These are phyloP conservation scores for Manis javanica DNA, from an alignment of 2,797 vertebrate genomes.

Conservation along the genomic window DNA sequence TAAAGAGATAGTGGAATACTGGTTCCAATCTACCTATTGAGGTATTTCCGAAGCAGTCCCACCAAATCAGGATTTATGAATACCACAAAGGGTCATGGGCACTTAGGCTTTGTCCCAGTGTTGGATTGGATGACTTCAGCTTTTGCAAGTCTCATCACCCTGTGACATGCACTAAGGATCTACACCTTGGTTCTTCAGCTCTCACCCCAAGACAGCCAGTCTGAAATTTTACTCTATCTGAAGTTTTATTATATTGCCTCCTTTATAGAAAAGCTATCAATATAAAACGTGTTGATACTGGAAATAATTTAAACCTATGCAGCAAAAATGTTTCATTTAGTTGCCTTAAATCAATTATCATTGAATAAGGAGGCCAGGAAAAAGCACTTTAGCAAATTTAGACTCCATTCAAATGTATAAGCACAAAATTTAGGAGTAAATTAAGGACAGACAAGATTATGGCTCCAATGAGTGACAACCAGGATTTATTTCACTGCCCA, in stretches of 20 bases:
- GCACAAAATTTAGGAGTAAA: conserved; percentile 2
- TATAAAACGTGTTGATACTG: not conserved
- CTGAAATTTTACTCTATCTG: conserved; percentile 30
- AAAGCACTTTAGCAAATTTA: not conserved
- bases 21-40: not conserved
- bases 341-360: conserved; percentile 14
- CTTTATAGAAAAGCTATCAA: conserved; percentile 39
- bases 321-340: not conserved
- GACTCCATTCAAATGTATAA: conserved; percentile 11
- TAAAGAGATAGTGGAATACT: not conserved
- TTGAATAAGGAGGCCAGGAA: not conserved
- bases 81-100: not conserved
- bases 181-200: not conserved
- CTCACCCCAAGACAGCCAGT: conserved; percentile 1
- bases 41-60: not conserved
- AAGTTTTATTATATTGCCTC: conserved; percentile 10
- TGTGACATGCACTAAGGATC: not conserved
- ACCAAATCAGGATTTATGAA: not conserved
- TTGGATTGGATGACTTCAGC: not conserved
- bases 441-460: not conserved
- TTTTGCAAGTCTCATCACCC: not conserved
- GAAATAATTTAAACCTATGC: not conserved
- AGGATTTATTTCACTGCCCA: not conserved
- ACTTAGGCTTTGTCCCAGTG: not conserved
- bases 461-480: not conserved